phyloP scores from a whole-genome alignment of 2,797 vertebrate species.

The Champsocephalus esox region DNA sequence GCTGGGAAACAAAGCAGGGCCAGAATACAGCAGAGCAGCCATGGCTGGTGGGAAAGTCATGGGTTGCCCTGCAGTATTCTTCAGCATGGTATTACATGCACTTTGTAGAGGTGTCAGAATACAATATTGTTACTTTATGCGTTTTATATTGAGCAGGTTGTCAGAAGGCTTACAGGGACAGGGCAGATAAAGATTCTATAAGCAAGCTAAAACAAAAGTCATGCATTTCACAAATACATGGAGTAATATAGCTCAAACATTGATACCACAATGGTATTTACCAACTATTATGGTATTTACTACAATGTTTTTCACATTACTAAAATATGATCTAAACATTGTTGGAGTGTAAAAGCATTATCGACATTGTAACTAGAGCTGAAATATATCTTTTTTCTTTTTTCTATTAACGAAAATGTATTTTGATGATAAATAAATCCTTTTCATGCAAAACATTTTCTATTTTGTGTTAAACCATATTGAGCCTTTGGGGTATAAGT shows the following conservation, averaged over 20 bases:
- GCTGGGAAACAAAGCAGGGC: slow-evolving; percentile 60
- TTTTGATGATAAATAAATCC: not conserved
- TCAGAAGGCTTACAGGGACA: not conserved
- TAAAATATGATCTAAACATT: not conserved
- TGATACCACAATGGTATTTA: not conserved
- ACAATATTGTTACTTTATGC: slow-evolving; percentile 25
- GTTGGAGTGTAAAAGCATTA: not conserved
- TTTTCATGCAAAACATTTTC: not conserved
- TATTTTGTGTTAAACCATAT: not conserved
- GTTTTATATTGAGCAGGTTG: slow-evolving; percentile 21
- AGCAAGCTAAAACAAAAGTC: not conserved
- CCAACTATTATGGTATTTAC: not conserved
- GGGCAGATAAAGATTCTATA: not conserved
- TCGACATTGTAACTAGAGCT: not conserved
- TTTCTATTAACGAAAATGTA: not conserved
- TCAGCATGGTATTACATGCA: slow-evolving; percentile 35
- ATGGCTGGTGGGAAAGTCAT: slow-evolving; percentile 45
- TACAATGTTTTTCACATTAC: not conserved
- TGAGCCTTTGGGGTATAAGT: not conserved
- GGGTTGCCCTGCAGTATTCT: slow-evolving; percentile 28
- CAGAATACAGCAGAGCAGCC: slow-evolving; percentile 56
- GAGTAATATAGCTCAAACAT: not conserved
- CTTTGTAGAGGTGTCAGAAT: slow-evolving; percentile 56
- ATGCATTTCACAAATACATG: not conserved
- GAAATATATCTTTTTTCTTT: not conserved